Evolutionary conservation across 2,797 vertebrate genomes (phyloP), one percentile per base, ranked within the genome.

Genomic region (Sebastes nivosus): DNA sequence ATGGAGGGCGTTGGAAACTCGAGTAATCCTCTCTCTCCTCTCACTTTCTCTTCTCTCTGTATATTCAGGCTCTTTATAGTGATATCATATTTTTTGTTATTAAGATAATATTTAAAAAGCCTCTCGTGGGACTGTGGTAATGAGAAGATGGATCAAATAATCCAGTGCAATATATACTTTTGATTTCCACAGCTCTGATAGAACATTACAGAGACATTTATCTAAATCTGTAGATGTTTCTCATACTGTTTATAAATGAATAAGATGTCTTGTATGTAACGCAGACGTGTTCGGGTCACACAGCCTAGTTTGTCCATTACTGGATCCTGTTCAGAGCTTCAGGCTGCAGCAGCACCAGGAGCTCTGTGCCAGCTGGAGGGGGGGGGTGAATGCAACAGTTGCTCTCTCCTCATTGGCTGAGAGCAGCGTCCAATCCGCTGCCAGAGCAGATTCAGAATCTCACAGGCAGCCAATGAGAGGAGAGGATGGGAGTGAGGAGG

Each of bases 1-100:
- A 90, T 90, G 92, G 93, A 93, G 85, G 91, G 90, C 90, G 90
- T 88, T 85, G 88, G 87, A 91, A 91, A 93, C 91, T 82, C 72
- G 46, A 79, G 55, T 81, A 88, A 90, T 57, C 78, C 68, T 74
- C 76, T 68, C 85, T 75, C 71, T 72, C 36, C 38, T 65, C 82
- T 25, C 50, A 57, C 61, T 82, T 58, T 75, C 20, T 81, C 46
- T 34, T 3, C 29, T 8, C 18, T 55, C 50, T 61, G 10, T n/a
- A 4, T 42, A 9, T 9, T 18, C 29, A 2, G 25, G 4, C 14
- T 60, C 27, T 6, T 46, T 50, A n/a, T 9, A 18, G 6, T 61
- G 6, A 69, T 12, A 25, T 30, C 22, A 12, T 71, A 42, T 42
- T 54, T 52, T 5, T 16, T 20, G n/a, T 22, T 59, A 25, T 55